Percentiles rank a stretch among this genome's conserved stretches.
These are phyloP conservation scores for Crematogaster levior DNA, from an alignment of 2,888 invertebrate genomes.

Conservation along the genomic window DNA sequence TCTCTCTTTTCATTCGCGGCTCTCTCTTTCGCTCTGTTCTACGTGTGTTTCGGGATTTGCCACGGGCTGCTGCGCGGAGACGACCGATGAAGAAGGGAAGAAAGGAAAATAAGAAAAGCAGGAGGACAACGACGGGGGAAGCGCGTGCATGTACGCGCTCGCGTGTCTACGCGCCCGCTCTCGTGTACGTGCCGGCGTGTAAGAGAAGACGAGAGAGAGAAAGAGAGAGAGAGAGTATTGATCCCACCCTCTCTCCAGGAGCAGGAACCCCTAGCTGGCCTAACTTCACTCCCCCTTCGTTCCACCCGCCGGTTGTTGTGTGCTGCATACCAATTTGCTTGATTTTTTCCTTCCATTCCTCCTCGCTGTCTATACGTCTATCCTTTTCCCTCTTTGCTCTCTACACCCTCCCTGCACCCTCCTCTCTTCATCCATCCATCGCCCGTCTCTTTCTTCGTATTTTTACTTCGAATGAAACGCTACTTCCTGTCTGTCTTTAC, in stretches of 20 bases:
- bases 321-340: conserved; percentile 89
- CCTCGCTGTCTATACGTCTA: conserved; percentile 76
- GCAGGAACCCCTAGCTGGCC: conserved; percentile 84
- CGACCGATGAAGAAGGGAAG: conserved; percentile 56
- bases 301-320: conserved; percentile 86
- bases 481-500: conserved; percentile 76
- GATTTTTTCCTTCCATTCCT: conserved; percentile 85
- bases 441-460: conserved; percentile 39
- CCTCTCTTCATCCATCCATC: conserved; percentile 25
- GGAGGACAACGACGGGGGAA: conserved; percentile 26
- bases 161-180: conserved; percentile 49
- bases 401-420: conserved; percentile 68
- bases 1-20: neutral
- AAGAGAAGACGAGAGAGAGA: conserved; percentile 82
- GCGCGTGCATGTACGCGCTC: conserved; percentile 55
- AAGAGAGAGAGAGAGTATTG: conserved; percentile 85
- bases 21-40: conserved; percentile 9
- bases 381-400: conserved; percentile 72
- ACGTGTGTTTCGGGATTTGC: conserved; percentile 52
- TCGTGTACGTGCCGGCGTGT: conserved; percentile 67
- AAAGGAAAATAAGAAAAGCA: conserved; percentile 53
- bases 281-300: conserved; percentile 86
- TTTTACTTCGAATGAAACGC: conserved; percentile 52
- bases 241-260: conserved; percentile 84
- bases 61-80: conserved; percentile 52